A percentile compares a stretch with the other conserved stretches of the same genome.
phyloP scores from a whole-genome alignment of 2,113 vertebrate species.

The Loxodonta africana region DNA sequence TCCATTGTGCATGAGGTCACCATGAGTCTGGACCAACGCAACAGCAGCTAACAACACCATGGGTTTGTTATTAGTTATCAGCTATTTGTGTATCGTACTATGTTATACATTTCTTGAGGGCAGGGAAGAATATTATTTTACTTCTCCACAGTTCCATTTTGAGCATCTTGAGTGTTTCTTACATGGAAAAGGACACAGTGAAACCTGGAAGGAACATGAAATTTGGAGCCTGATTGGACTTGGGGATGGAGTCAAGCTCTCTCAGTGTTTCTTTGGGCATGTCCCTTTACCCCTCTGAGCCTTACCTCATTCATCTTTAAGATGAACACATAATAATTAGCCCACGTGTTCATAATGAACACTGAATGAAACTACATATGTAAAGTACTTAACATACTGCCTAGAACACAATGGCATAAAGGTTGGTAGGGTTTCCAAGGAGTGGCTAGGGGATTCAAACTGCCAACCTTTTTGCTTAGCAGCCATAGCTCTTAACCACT shows the following conservation, averaged over 20 bases:
- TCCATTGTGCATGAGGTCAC: no score
- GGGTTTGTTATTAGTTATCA: neutral
- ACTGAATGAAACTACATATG: neutral
- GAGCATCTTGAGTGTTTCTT: neutral
- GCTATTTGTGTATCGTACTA: neutral
- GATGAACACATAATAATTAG: neutral
- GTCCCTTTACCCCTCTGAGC: neutral
- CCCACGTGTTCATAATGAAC: neutral
- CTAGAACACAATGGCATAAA: neutral
- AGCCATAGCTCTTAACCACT: no score
- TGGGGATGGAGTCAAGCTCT: neutral
- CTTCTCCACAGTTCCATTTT: neutral
- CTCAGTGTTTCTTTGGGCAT: neutral
- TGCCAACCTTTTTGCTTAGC: no score
- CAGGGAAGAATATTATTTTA: neutral
- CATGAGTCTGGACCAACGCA: no score
- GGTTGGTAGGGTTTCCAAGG: no score
- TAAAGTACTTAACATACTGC: neutral
- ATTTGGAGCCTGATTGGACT: neutral
- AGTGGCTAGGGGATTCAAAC: no score
- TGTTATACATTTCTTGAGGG: neutral
- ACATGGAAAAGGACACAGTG: neutral
- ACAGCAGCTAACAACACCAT: no score
- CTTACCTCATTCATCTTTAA: neutral
- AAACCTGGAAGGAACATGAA: neutral